A percentile compares a stretch with the other conserved stretches of the same genome.
Evolutionary conservation across 2,113 vertebrate genomes (phyloP).

Genomic region (Carettochelys insculpta): DNA sequence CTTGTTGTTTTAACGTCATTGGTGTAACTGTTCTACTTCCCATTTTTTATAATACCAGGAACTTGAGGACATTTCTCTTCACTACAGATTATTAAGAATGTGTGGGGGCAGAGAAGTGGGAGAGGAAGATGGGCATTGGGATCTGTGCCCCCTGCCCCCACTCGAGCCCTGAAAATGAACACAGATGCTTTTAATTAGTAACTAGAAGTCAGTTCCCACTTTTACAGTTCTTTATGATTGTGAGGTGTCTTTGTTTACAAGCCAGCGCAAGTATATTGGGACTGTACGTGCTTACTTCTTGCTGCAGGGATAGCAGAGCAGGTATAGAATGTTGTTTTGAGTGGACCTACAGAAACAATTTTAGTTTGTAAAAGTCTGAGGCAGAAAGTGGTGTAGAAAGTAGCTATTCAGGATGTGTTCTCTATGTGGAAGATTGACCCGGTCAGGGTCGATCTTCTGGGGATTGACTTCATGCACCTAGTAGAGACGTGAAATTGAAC

Average conservation of each 20-base stretch:
- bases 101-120: too few species aligned
- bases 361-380: background rate
- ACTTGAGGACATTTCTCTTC: background rate
- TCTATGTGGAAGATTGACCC: too few species aligned
- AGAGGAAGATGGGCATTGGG: background rate
- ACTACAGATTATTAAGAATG: fast-evolving
- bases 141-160: fast-evolving
- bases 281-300: fast-evolving
- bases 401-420: too few species aligned
- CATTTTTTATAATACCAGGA: fast-evolving
- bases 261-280: fast-evolving
- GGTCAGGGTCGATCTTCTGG: too few species aligned
- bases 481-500: too few species aligned
- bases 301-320: fast-evolving
- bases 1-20: background rate
- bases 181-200: fast-evolving
- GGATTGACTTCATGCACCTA: too few species aligned
- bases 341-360: fast-evolving
- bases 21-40: background rate
- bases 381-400: fast-evolving
- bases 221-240: too few species aligned
- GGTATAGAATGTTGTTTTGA: fast-evolving
- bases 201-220: background rate
- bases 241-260: background rate
- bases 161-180: background rate